Conservation (phyloP, 2,797 vertebrate genomes). For the Myotis vivesi region DNA sequence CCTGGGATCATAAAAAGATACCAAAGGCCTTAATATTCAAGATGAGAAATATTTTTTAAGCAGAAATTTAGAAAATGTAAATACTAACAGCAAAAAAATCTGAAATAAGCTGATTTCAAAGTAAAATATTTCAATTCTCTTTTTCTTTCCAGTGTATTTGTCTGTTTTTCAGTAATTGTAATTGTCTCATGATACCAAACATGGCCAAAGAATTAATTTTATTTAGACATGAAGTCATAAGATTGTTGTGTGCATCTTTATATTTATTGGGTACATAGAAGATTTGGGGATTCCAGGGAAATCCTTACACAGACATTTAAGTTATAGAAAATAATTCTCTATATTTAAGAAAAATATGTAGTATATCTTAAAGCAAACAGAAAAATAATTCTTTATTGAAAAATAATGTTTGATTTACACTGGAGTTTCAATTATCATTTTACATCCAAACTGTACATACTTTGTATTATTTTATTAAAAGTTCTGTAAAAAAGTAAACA, state of each 20-base stretch:
- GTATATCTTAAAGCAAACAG: background rate
- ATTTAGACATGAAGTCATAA: background rate
- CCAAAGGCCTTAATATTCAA: background rate
- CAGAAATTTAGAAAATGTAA: background rate
- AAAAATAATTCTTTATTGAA: background rate
- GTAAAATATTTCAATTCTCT: background rate
- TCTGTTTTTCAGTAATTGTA: background rate
- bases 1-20: background rate
- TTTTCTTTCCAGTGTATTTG: background rate
- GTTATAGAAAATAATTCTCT: background rate
- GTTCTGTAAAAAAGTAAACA: background rate
- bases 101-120: background rate
- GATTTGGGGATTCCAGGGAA: background rate
- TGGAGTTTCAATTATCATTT: background rate
- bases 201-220: background rate
- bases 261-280: background rate
- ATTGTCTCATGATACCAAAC: background rate
- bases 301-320: background rate
- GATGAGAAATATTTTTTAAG: background rate
- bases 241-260: fast-evolving
- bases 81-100: background rate
- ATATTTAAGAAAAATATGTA: background rate
- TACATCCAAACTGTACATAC: background rate
- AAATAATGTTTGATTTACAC: background rate
- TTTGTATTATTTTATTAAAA: background rate